These are phyloP conservation scores for Styela clava DNA, from an alignment of 23 tunicate genomes.

Conservation along the genomic window DNA sequence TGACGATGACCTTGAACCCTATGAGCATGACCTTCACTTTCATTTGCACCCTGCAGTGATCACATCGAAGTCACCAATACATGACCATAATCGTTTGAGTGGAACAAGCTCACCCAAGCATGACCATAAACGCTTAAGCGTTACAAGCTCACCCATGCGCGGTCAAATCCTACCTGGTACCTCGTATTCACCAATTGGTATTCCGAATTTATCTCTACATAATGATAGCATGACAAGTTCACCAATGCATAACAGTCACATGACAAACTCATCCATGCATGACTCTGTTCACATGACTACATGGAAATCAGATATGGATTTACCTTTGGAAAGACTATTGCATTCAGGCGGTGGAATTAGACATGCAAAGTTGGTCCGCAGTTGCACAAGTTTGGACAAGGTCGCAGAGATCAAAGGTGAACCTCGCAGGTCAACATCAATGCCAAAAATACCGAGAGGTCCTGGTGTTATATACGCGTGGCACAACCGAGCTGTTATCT, in stretches of 20 bases:
- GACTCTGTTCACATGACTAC: background rate
- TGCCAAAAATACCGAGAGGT: slow-evolving; percentile 1
- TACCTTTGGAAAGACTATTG: background rate
- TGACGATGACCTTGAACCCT: slow-evolving; percentile 11
- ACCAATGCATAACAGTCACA: background rate
- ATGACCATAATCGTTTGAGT: background rate
- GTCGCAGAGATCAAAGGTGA: slow-evolving; percentile 1
- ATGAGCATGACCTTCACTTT: background rate
- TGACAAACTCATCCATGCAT: background rate
- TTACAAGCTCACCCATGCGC: background rate
- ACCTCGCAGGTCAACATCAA: background rate
- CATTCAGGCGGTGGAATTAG: slow-evolving; percentile 13
- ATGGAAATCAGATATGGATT: background rate
- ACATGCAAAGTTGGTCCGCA: slow-evolving; percentile 9
- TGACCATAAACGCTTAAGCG: background rate
- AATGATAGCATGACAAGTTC: background rate
- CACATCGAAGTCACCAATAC: background rate
- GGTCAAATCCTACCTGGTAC: background rate
- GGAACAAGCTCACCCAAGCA: background rate
- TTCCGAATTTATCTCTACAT: background rate
- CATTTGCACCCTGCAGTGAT: background rate
- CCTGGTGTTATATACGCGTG: slow-evolving; percentile 7
- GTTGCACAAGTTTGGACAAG: background rate
- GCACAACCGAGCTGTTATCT: slow-evolving; percentile 2
- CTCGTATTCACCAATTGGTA: background rate